Evolutionary conservation across 2,888 invertebrate species (phyloP).

Genomic region (Onthophagus sagittarius): DNA sequence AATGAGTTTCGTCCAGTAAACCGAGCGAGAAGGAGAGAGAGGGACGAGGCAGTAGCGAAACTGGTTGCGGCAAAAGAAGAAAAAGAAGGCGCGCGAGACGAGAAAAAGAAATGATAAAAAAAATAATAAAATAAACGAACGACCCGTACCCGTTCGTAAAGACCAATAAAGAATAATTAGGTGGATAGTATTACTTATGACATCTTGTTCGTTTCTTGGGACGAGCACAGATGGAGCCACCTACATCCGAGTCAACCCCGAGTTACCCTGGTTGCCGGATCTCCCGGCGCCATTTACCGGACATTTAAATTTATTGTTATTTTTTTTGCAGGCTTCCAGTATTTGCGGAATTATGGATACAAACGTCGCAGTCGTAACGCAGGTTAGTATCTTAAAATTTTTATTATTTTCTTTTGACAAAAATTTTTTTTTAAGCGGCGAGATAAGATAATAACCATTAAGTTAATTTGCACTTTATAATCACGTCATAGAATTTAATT

Average conservation of each 20-base stretch:
- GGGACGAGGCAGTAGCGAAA: constrained; percentile 35
- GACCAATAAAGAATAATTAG: constrained; percentile 43
- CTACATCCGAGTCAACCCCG: constrained; percentile 29
- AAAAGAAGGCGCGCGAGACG: constrained; percentile 35
- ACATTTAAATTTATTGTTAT: constrained; percentile 1
- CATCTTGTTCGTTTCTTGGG: constrained; percentile 28
- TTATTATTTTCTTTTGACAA: not conserved
- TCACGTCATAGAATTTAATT: constrained; percentile 11
- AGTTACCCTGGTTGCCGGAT: constrained; percentile 36
- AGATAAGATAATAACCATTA: constrained; percentile 4
- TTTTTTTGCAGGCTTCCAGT: constrained; percentile 29
- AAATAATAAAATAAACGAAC: constrained; percentile 33
- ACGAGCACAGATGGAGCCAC: constrained; percentile 30
- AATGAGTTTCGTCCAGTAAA: constrained; percentile 17
- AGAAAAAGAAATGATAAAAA: constrained; percentile 32
- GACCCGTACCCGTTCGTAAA: constrained; percentile 33
- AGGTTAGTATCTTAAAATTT: constrained; percentile 22
- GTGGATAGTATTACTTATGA: constrained; percentile 38
- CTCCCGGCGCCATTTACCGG: constrained; percentile 1
- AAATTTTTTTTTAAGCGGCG: not conserved
- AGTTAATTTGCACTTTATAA: constrained; percentile 3
- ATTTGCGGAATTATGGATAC: constrained; percentile 28
- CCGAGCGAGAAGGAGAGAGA: not conserved
- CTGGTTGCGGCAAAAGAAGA: constrained; percentile 42
- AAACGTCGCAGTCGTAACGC: constrained; percentile 22